Evolutionary conservation across 1,140 invertebrate species (phyloP).

Genomic region (Metopolophium dirhodum): DNA sequence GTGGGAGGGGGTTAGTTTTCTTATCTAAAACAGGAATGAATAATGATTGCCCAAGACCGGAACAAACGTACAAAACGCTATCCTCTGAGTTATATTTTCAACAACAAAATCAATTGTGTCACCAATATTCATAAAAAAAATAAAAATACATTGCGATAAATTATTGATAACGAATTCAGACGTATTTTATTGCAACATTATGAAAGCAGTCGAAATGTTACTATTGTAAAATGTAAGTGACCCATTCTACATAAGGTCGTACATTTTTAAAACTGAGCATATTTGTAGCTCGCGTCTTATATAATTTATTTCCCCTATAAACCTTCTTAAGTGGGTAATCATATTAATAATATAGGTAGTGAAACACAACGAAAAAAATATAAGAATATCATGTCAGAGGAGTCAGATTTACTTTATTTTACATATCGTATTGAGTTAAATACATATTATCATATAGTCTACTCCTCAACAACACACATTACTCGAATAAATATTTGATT

Average conservation of each 20-base stretch:
- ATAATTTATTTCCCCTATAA: slow-evolving; percentile 16
- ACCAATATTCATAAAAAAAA: slow-evolving; percentile 19
- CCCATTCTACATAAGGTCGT: background rate
- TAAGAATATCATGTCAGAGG: background rate
- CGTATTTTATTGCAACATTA: background rate
- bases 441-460: background rate
- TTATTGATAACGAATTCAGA: slow-evolving; percentile 1
- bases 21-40: slow-evolving; percentile 53
- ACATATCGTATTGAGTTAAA: background rate
- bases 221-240: background rate
- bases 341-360: background rate
- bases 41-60: slow-evolving; percentile 52
- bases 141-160: background rate
- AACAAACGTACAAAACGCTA: slow-evolving; percentile 43
- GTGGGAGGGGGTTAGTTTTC: slow-evolving; percentile 14
- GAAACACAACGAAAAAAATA: background rate
- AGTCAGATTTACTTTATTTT: background rate
- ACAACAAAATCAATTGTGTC: slow-evolving; percentile 35
- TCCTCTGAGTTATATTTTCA: slow-evolving; percentile 2
- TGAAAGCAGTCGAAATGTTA: background rate
- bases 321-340: background rate
- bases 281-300: background rate
- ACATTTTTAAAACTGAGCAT: background rate
- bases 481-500: background rate
- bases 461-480: background rate